Base-by-base conservation (phyloP, 1,140 invertebrate species). In the Achroia grisella region DNA sequence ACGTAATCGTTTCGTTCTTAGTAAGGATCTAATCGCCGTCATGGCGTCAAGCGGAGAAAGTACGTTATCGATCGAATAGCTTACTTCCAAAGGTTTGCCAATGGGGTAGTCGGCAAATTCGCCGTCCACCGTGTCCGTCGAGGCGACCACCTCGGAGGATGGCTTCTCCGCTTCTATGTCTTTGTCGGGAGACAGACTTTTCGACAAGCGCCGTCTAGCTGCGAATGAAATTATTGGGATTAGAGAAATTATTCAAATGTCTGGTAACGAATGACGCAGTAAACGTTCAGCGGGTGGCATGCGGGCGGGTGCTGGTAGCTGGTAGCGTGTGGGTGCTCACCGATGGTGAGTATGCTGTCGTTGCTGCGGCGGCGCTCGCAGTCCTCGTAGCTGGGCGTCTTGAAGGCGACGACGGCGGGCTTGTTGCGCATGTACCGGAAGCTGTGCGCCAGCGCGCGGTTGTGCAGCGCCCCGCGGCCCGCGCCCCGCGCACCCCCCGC, bases 351-450 rank as follows among this genome's bases (percentile, higher is more conserved):
- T 27, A 89, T 88, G 8, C 88, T 89, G 14, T 83, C 76, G n/a
- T 82, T 75, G 10, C 88, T 87, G 17, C 86, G 66, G 12, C 88
- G 75, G 28, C 89, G 73, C 53, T 93, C 89, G 36, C 87, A 89
- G 52, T 90, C 89, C 60, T 93, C 93, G 32, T 93, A 56, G 77
- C 90, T 93, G 2, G 93, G 93, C 1, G 92, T 91, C 75, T 94
- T 93, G 56, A 95, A 94, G 1, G 93, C 93, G 30, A 96, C 94
- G 34, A 96, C 94, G 0, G 93, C 94, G 0, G 94, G 94, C 66
- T 95, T 96, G 37, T 91, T 93, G 29, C 94, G 82, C 93, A 96
- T 95, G 64, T 95, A 95, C 12, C 93, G 88, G 72, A 94, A 94
- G 68, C 92, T 93, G 62, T 94, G 93, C 0, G 93, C 93, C 39